Base-by-base conservation (phyloP, 2,888 invertebrate genomes). In the Kuschelorhynchus macadamiae region DNA sequence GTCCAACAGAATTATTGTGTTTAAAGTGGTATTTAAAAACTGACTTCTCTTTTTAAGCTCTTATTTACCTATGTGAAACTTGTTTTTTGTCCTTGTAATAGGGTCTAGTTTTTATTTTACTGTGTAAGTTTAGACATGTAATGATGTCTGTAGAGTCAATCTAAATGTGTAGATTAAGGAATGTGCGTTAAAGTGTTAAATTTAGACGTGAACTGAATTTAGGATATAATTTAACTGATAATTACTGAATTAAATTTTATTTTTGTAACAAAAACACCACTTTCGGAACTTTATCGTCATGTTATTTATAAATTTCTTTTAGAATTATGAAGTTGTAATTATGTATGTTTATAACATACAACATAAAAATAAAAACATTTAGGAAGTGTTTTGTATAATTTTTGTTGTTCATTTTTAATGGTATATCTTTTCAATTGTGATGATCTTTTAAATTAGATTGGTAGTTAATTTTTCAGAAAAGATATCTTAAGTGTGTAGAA, bases 301-400 rank as follows among this genome's bases (percentile, higher is more conserved):
- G 4, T 30, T 30, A 30, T 4, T 7, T 30, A 30, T 30, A 7
- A 7, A 30, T 4, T 30, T 4, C 4, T 30, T 30, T 30, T 4
- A 4, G 30, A 7, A 30, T 9, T 30, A 9, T 30, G 9, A 30
- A 30, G 4, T 30, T 30, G 9, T 21, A 49, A 14, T 44, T 39
- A 17, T 60, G 59, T 60, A 41, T 60, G 41, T 49, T 41, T 36
- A 14, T 25, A 16, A 60, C 59, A 49, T 49, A 60, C 41, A 39
- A 20, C 17, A 41, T 20, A 47, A 60, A 25, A 60, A 49, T 32
- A 39, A 57, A 57, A 46, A 46, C 46, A 36, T 32, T 44, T 46
- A 12, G 17, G 21, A n/a, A n/a, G 30, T n/a, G n/a, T n/a, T n/a
- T n/a, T n/a, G n/a, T n/a, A n/a, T n/a, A n/a, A n/a, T n/a, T n/a